These are phyloP conservation scores for Liposcelis brunnea DNA, from an alignment of 2,888 invertebrate species.

Conservation along the genomic window DNA sequence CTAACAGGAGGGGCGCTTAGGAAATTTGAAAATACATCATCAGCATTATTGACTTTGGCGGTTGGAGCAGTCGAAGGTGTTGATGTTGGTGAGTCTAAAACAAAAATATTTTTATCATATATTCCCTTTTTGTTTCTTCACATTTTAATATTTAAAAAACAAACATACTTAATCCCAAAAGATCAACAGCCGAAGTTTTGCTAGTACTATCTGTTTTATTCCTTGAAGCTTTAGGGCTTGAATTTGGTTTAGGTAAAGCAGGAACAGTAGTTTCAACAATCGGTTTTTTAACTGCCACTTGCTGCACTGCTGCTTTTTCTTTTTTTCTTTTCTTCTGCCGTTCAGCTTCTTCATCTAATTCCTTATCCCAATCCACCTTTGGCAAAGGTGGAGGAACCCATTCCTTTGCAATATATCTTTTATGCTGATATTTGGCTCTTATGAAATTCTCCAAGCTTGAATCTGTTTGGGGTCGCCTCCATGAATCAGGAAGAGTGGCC, in stretches of 20 bases:
- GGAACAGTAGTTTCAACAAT: conserved; percentile 25
- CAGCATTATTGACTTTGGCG: conserved; percentile 25
- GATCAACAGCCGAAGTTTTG: conserved; percentile 29
- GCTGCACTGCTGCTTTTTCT: conserved; percentile 28
- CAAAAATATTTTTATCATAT: background rate
- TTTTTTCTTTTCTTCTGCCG: conserved; percentile 71
- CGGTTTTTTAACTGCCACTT: conserved; percentile 16
- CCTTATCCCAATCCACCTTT: conserved; percentile 64
- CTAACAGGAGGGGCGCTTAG: conserved; percentile 40
- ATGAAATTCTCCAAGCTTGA: conserved; percentile 89
- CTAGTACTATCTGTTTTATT: conserved; percentile 26
- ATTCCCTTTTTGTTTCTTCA: background rate
- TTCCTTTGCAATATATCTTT: conserved; percentile 95
- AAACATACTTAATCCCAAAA: conserved; percentile 31
- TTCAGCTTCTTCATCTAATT: conserved; percentile 73
- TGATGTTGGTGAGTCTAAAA: conserved; percentile 2
- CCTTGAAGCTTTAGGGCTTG: conserved; percentile 34
- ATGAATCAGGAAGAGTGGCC: conserved; percentile 89
- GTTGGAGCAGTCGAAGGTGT: conserved; percentile 8
- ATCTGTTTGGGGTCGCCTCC: conserved; percentile 88
- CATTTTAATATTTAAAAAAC: background rate
- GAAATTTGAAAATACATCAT: conserved; percentile 59
- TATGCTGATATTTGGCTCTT: conserved; percentile 95
- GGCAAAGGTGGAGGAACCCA: conserved; percentile 82
- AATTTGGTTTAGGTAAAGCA: conserved; percentile 38